phyloP scores from a whole-genome alignment of 2,113 vertebrate species.

The Brienomyrus longianalis region DNA sequence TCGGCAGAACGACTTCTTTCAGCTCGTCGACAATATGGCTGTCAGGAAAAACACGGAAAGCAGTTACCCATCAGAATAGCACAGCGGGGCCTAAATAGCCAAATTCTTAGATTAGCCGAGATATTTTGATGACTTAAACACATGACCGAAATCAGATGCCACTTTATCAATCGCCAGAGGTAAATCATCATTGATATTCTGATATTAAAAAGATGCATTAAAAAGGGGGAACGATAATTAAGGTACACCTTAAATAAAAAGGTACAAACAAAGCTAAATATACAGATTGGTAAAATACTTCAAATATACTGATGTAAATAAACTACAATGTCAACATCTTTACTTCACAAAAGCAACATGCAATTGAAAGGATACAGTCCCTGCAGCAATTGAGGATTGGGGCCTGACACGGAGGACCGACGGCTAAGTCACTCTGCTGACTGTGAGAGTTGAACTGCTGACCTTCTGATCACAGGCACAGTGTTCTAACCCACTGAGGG shows the following conservation, averaged over 20 bases:
- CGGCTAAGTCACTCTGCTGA: neutral
- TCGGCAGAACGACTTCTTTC: conserved; percentile 60
- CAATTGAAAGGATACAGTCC: neutral
- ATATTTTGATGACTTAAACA: neutral
- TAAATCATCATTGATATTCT: neutral
- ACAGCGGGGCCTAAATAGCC: neutral
- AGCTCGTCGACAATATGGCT: conserved; percentile 76
- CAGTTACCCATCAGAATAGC: neutral
- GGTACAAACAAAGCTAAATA: conserved; percentile 1
- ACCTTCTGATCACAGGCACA: neutral
- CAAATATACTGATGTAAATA: neutral
- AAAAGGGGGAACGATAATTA: neutral
- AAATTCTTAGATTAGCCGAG: neutral
- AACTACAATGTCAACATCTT: neutral
- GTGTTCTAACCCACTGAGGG: neutral
- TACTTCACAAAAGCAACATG: neutral
- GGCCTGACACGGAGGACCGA: neutral
- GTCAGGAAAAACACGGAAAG: neutral
- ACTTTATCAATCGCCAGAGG: neutral
- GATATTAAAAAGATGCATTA: neutral
- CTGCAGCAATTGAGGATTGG: neutral
- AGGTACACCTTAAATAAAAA: neutral
- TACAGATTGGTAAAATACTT: neutral
- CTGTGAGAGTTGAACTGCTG: neutral
- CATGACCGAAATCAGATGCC: neutral